Evolutionary conservation across 2,113 vertebrate genomes (phyloP).

Genomic region (Calyptomena viridis): DNA sequence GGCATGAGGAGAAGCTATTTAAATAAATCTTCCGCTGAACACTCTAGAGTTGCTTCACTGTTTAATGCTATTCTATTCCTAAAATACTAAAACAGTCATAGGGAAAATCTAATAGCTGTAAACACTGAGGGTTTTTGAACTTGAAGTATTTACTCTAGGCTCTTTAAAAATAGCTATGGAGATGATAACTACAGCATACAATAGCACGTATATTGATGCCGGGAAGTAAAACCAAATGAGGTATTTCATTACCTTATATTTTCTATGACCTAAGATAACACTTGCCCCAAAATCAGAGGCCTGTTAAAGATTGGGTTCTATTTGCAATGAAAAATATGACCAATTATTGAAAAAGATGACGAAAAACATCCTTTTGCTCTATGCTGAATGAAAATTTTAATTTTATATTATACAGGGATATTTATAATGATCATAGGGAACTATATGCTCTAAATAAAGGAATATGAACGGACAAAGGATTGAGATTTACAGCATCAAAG

Average conservation of each 20-base stretch:
- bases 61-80: background rate
- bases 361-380: background rate
- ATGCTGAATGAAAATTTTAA: background rate
- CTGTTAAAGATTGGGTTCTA: background rate
- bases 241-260: background rate
- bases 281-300: background rate
- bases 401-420: background rate
- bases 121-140: background rate
- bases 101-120: background rate
- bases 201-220: background rate
- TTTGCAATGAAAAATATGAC: background rate
- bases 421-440: background rate
- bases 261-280: background rate
- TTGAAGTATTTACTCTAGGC: background rate
- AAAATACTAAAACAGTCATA: background rate
- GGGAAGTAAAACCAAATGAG: background rate
- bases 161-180: background rate
- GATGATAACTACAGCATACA: background rate
- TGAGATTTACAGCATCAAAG: background rate
- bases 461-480: background rate
- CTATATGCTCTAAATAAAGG: background rate
- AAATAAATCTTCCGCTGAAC: background rate
- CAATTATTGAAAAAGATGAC: background rate
- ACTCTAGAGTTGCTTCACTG: background rate
- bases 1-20: background rate